Conservation (phyloP, 2,113 vertebrate genomes). For the Anarhynchus alexandrinus region DNA sequence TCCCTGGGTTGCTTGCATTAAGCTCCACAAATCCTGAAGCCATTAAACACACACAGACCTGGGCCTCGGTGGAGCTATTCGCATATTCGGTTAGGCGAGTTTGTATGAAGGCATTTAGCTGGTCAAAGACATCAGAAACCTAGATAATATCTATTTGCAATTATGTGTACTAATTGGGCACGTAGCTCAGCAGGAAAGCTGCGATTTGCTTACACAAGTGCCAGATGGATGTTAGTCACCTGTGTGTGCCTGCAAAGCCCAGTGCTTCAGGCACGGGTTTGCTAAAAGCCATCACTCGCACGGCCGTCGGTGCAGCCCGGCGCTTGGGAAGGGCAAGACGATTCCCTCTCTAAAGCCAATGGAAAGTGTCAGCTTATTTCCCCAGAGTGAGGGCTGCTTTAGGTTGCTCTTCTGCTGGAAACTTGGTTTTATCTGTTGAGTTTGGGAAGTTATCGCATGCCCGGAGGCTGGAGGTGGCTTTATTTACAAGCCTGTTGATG, state of each 20-base stretch:
- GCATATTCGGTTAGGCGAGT: rapidly evolving
- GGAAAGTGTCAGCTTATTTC: background rate
- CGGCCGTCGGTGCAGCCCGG: rapidly evolving
- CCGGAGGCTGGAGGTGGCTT: background rate
- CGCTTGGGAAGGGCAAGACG: rapidly evolving
- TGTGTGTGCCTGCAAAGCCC: background rate
- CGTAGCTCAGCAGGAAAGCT: background rate
- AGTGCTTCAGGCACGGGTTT: background rate
- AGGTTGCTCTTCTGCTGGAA: background rate
- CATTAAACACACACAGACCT: background rate
- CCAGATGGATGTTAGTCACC: background rate
- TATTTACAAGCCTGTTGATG: background rate
- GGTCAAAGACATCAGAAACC: background rate
- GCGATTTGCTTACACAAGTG: background rate
- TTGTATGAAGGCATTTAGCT: background rate
- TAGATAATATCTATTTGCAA: background rate
- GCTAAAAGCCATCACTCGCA: background rate
- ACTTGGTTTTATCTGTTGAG: background rate
- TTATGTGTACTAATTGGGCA: background rate
- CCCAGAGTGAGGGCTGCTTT: background rate
- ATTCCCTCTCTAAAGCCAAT: background rate
- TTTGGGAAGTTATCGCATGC: background rate
- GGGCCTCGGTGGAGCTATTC: background rate
- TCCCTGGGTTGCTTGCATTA: background rate
- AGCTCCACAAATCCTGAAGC: background rate